Evolutionary conservation across 1,140 invertebrate genomes (phyloP).

Genomic region (Leguminivora glycinivorella): DNA sequence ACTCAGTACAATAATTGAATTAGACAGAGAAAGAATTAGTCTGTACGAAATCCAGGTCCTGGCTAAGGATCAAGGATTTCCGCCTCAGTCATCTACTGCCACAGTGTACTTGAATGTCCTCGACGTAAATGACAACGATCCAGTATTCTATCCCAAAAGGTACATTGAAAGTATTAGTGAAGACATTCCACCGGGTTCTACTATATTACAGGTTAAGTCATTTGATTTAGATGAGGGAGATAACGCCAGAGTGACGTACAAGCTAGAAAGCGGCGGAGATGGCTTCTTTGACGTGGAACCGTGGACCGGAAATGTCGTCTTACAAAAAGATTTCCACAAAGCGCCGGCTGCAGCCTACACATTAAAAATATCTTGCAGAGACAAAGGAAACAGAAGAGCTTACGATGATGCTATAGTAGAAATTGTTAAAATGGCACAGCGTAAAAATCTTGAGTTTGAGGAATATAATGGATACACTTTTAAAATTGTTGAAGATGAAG

Average conservation of each 20-base stretch:
- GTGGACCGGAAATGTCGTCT: conserved; percentile 85
- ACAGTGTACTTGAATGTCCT: conserved; percentile 89
- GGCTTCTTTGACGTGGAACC: conserved; percentile 88
- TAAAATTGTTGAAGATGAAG: conserved; percentile 89
- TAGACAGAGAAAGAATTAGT: conserved; percentile 90
- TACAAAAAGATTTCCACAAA: conserved; percentile 82
- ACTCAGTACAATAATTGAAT: conserved; percentile 86
- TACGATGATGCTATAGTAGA: conserved; percentile 89
- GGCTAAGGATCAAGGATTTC: conserved; percentile 95
- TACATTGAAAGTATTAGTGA: conserved; percentile 88
- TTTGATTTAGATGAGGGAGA: conserved; percentile 90
- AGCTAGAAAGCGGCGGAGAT: conserved; percentile 87
- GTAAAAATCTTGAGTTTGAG: conserved; percentile 86
- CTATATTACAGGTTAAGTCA: conserved; percentile 86
- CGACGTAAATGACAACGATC: conserved; percentile 95
- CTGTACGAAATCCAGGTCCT: conserved; percentile 90
- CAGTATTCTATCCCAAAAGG: conserved; percentile 91
- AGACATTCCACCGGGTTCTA: conserved; percentile 82
- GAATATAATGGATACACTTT: conserved; percentile 88
- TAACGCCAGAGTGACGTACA: conserved; percentile 89
- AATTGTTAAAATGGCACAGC: conserved; percentile 85
- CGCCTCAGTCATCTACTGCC: conserved; percentile 91
- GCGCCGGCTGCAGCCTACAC: conserved; percentile 84
- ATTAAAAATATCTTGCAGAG: conserved; percentile 87
- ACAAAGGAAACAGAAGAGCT: conserved; percentile 86